A percentile compares a stretch with the other conserved stretches of the same genome.
Evolutionary conservation across 2,888 invertebrate species (phyloP).

Genomic region (Zygaena filipendulae): DNA sequence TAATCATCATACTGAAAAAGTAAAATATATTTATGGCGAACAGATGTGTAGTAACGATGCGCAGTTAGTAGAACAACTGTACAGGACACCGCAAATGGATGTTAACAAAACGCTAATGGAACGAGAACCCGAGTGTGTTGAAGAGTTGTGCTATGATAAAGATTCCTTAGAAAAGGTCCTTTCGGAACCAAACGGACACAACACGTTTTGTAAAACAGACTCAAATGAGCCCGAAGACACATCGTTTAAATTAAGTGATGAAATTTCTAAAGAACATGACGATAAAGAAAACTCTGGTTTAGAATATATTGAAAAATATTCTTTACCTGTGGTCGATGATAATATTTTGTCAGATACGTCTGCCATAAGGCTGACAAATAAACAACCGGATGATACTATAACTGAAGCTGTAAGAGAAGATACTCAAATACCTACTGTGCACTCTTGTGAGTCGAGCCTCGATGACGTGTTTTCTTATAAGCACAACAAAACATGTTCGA

Average conservation of each 20-base stretch:
- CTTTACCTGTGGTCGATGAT: conserved; percentile 17
- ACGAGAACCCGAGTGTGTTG: conserved; percentile 21
- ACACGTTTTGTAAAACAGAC: conserved; percentile 15
- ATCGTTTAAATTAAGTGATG: conserved; percentile 18
- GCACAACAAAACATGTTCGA: conserved; percentile 22
- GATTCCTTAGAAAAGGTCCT: conserved; percentile 31
- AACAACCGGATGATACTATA: conserved; percentile 11
- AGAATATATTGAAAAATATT: conserved; percentile 12
- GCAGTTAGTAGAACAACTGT: conserved; percentile 41
- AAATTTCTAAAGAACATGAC: conserved; percentile 17
- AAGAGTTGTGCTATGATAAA: conserved; percentile 24
- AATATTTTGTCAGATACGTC: conserved; percentile 1
- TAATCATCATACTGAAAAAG: conserved; percentile 31
- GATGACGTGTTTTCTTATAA: conserved; percentile 29
- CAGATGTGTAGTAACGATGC: conserved; percentile 38
- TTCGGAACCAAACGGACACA: conserved; percentile 23
- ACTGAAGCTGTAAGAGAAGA: conserved; percentile 25
- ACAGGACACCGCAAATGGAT: conserved; percentile 46
- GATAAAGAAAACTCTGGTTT: conserved; percentile 27
- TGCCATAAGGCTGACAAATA: background rate
- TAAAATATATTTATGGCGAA: conserved; percentile 40
- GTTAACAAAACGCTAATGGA: conserved; percentile 38
- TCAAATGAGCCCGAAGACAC: conserved; percentile 10
- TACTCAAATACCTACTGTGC: conserved; percentile 15
- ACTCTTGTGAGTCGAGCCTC: conserved; percentile 36